Conservation (phyloP, 2,888 invertebrate genomes). For the Caenorhabditis doughertyi region DNA sequence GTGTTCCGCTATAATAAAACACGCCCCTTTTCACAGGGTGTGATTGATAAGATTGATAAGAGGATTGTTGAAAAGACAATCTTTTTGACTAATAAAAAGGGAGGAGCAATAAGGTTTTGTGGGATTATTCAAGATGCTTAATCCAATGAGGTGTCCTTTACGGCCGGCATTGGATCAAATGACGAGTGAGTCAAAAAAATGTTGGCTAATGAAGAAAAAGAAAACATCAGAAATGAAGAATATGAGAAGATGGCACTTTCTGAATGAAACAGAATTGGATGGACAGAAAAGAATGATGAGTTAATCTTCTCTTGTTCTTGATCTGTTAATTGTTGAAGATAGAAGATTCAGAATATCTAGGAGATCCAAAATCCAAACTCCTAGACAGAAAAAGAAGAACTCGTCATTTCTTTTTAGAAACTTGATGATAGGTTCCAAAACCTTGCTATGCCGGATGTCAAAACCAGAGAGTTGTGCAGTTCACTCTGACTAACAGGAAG, state of each 20-base stretch:
- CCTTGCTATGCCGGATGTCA: slow-evolving; percentile 34
- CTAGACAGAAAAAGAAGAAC: slow-evolving; percentile 23
- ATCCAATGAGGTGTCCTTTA: slow-evolving; percentile 56
- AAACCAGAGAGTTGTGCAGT: slow-evolving; percentile 39
- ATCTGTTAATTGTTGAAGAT: slow-evolving; percentile 10
- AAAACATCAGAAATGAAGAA: slow-evolving; percentile 38
- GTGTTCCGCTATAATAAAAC: slow-evolving; percentile 13
- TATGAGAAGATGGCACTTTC: slow-evolving; percentile 31
- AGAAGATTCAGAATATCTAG: background rate
- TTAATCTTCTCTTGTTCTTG: slow-evolving; percentile 12
- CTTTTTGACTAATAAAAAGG: slow-evolving; percentile 1
- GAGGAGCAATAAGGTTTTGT: slow-evolving; percentile 21
- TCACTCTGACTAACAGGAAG: slow-evolving; percentile 45
- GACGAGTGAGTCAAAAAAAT: slow-evolving; percentile 54
- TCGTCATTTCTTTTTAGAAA: slow-evolving; percentile 16
- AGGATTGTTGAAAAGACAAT: too few relatives aligned
- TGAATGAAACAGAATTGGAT: slow-evolving; percentile 18
- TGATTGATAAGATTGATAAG: slow-evolving; percentile 16
- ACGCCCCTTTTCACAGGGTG: background rate
- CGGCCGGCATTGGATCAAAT: slow-evolving; percentile 41
- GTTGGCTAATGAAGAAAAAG: slow-evolving; percentile 38
- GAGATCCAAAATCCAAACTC: too few relatives aligned
- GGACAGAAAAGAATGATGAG: slow-evolving; percentile 5
- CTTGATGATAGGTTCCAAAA: slow-evolving; percentile 42
- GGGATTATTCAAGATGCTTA: slow-evolving; percentile 50